Evolutionary conservation across 2,113 vertebrate genomes (phyloP).

Genomic region (Pelobates fuscus): DNA sequence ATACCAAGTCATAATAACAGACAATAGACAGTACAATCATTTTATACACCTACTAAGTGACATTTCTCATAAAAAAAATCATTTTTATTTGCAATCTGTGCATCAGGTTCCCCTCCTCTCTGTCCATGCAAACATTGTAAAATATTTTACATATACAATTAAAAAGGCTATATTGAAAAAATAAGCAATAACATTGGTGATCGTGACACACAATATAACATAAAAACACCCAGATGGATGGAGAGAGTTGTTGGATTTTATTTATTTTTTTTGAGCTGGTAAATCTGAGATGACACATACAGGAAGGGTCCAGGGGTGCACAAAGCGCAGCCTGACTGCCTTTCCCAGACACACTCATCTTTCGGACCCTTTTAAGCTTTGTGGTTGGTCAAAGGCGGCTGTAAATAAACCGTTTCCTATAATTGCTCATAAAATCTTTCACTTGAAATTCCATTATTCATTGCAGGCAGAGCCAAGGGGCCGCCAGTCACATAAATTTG

Average conservation of each 20-base stretch:
- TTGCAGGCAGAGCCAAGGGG: slow-evolving; percentile 33
- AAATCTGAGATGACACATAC: slow-evolving; percentile 28
- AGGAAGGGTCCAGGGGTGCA: slow-evolving; percentile 22
- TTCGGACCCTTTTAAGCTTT: slow-evolving; percentile 27
- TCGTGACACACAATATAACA: no score
- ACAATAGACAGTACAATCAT: no score
- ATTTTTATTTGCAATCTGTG: no score
- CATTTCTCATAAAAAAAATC: no score
- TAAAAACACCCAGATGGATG: no score
- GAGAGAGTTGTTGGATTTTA: background rate
- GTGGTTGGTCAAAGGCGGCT: slow-evolving; percentile 41
- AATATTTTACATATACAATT: no score
- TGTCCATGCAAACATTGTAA: no score
- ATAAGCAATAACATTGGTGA: no score
- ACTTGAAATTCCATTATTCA: slow-evolving; percentile 44
- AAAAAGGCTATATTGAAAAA: no score
- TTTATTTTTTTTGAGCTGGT: background rate
- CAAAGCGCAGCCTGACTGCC: slow-evolving; percentile 7
- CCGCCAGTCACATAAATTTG: slow-evolving; percentile 45
- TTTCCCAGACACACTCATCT: slow-evolving; percentile 34
- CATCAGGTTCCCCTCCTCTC: no score
- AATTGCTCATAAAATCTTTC: slow-evolving; percentile 50
- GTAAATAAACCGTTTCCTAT: slow-evolving; percentile 49
- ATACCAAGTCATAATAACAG: no score
- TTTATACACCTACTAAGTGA: no score